These are phyloP conservation scores for Agrotis puta DNA, from an alignment of 2,888 invertebrate species.

Conservation along the genomic window DNA sequence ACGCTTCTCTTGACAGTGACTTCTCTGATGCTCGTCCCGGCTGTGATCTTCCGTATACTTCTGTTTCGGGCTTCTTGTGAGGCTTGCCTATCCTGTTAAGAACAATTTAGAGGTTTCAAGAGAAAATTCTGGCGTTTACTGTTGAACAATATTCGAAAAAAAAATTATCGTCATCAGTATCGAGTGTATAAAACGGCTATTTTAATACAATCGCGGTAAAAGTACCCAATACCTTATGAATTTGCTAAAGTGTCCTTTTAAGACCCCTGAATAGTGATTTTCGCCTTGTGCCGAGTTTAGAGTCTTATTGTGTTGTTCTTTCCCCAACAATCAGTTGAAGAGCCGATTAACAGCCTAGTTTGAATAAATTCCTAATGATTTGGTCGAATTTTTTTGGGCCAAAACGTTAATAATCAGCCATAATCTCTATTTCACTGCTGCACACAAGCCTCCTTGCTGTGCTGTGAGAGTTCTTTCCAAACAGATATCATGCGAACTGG, in stretches of 20 bases:
- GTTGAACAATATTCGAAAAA: not conserved
- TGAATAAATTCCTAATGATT: too few species aligned
- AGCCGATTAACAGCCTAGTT: too few species aligned
- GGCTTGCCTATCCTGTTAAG: conserved; percentile 90
- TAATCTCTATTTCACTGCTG: not conserved
- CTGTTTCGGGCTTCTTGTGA: conserved; percentile 84
- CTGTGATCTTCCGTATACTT: conserved; percentile 82
- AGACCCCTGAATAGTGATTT: too few species aligned
- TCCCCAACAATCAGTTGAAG: too few species aligned
- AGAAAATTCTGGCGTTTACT: not conserved
- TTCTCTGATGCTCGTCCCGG: conserved; percentile 89
- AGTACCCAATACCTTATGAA: too few species aligned
- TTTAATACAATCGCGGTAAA: too few species aligned
- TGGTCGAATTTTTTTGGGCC: not conserved
- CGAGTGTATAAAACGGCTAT: too few species aligned
- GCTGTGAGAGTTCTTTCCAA: too few species aligned
- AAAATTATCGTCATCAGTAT: too few species aligned
- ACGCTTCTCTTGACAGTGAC: conserved; percentile 85
- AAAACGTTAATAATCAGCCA: not conserved
- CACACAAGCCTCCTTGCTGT: not conserved
- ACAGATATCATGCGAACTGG: too few species aligned
- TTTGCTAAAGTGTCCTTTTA: too few species aligned
- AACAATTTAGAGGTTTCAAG: not conserved
- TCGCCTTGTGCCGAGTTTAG: not conserved
- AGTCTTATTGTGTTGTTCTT: not conserved